Base-by-base conservation (phyloP, 2,113 vertebrate species). In the Trematomus loennbergii region DNA sequence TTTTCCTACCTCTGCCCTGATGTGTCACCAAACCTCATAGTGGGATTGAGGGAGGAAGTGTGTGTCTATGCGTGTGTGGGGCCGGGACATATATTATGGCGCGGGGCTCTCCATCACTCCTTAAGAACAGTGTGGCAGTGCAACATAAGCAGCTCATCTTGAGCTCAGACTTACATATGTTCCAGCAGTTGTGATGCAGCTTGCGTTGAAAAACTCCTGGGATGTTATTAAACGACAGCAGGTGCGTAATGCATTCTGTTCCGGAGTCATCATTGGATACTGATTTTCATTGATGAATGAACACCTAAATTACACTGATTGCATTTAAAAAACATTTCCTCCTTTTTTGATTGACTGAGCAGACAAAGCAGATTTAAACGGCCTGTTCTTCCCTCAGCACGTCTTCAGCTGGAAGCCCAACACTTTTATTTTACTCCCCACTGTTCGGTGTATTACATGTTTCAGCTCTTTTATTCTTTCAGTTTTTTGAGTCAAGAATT, bases 281-380 rank as follows among this genome's bases (percentile, higher is more conserved):
- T 29, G 63, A 40, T 65, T 83, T 74, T 50, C 59, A 76, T 58
- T 67, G 66, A 78, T 79, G 50, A 78, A 33, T 57, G 58, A 86
- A 66, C 78, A 80, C 50, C 49, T 52, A 61, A 67, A 78, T 77
- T 53, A 78, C 60, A 18, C 50, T 57, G 69, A 78, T 73, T 85
- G 59, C 71, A 59, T 53, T 45, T 17, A 62, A 78, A 73, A 80
- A 69, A 55, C 33, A 65, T 78, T 54, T 64, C 13, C 67, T 60
- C 2, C 45, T 33, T 75, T 75, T 68, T 59, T 86, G 83, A 92
- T 81, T 79, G 81, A 86, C 89, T 87, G 64, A 85, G 76, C 81
- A 75, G 73, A 61, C 71, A 33, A 77, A 81, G 70, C 76, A 78
- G 59, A 54, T 92, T 83, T 88, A 83, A 90, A 91, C 74, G 64